Evolutionary conservation across 2,113 vertebrate genomes (phyloP), one percentile per base, ranked within the genome.

Genomic region (Setophaga kirtlandii): DNA sequence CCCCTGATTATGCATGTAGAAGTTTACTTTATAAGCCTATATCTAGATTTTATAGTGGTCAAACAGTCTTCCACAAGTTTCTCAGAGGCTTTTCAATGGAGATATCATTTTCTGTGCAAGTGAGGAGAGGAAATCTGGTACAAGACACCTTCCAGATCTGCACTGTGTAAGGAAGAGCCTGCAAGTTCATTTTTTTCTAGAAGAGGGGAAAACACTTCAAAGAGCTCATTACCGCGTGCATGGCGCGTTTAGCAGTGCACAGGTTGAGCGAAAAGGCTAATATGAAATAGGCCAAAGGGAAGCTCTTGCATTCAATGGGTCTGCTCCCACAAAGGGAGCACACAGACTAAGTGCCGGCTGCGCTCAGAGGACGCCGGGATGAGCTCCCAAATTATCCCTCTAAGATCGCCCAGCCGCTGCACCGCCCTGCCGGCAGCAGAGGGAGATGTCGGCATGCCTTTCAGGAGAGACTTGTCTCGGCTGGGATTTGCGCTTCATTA

Each of bases 401-500:
- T 22, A 2, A 22, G 28, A 70, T n/a, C 4, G 0, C 15, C 7
- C 37, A 22, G 39, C 3, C 5, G 25, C 47, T 71, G 79, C 64
- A 27, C 41, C 41, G 52, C 82, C 9, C 0, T 9, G 9, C 5
- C 8, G 55, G 84, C 98, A 98, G 97, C 82, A 98, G 98, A 98
- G 98, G 98, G 98, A 93, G 97, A 81, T 95, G 90, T 98, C 91
- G 94, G 90, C 95, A 97, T 96, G 96, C 95, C 75, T 94, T 97
- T 98, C 68, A n/a, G 37, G 8, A 15, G 33, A 62, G 33, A 22
- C 47, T 24, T 5, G 35, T 16, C 80, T 87, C 42, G 25, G 25
- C 88, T 70, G 83, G 15, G 53, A 44, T 93, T 76, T 91, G 15
- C 59, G 7, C 83, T 96, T 93, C 84, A 94, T 97, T 96, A 97